These are phyloP conservation scores for Blomia tropicalis DNA, from an alignment of 2,888 invertebrate genomes.

Conservation along the genomic window DNA sequence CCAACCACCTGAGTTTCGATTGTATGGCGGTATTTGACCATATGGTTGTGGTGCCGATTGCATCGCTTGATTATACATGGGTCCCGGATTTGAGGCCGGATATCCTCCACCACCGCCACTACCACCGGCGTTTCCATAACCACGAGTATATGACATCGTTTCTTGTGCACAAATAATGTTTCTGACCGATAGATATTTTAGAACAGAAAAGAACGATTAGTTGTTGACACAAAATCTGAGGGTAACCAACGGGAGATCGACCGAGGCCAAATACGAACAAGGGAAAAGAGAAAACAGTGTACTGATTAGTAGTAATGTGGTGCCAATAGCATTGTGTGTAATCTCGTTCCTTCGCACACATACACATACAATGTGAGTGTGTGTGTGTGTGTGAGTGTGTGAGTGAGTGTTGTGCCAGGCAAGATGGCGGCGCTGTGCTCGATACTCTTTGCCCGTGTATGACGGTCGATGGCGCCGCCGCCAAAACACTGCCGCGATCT, in stretches of 20 bases:
- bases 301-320: no score
- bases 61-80: not conserved
- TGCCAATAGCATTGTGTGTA: no score
- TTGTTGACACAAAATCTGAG: not conserved
- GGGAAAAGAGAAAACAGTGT: not conserved
- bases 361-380: no score
- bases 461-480: no score
- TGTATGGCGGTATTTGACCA: not conserved
- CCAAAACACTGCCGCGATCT: not conserved
- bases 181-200: not conserved
- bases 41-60: not conserved
- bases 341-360: no score
- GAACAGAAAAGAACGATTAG: not conserved
- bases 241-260: not conserved
- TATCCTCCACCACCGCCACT: not conserved
- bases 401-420: not conserved
- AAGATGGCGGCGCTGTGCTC: slow-evolving; percentile 7
- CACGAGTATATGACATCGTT: not conserved
- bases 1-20: slow-evolving; percentile 2
- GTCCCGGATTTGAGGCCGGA: not conserved
- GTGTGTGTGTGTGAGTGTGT: no score
- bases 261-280: not conserved
- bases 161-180: no score
- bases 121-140: not conserved
- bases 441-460: not conserved